Conservation (phyloP, 1,140 invertebrate species). For the Caenorhabditis elegans region WBcel235 BX284605.5:10104501-10105000, state of each 20-base stretch:
- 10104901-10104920: too few relatives aligned
- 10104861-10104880: too few relatives aligned
- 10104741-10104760: slow-evolving; percentile 43
- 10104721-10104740: too few relatives aligned
- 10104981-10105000: too few relatives aligned
- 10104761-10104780: slow-evolving; percentile 34
- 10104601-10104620: not conserved
- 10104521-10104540: not conserved
- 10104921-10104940: too few relatives aligned
- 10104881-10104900: too few relatives aligned
- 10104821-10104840: slow-evolving; percentile 43
- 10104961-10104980: too few relatives aligned
- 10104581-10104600: not conserved
- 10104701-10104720: too few relatives aligned
- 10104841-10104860: too few relatives aligned
- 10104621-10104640: not conserved
- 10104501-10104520: not conserved
- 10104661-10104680: not conserved
- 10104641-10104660: not conserved
- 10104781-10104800: slow-evolving; percentile 35
- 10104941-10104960: too few relatives aligned
- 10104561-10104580: not conserved
- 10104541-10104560: slow-evolving; percentile 10
- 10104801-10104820: slow-evolving; percentile 32
- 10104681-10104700: slow-evolving; percentile 8